Evolutionary conservation across 2,113 vertebrate genomes (phyloP).

Genomic region (Gallinago paraguaiae): DNA sequence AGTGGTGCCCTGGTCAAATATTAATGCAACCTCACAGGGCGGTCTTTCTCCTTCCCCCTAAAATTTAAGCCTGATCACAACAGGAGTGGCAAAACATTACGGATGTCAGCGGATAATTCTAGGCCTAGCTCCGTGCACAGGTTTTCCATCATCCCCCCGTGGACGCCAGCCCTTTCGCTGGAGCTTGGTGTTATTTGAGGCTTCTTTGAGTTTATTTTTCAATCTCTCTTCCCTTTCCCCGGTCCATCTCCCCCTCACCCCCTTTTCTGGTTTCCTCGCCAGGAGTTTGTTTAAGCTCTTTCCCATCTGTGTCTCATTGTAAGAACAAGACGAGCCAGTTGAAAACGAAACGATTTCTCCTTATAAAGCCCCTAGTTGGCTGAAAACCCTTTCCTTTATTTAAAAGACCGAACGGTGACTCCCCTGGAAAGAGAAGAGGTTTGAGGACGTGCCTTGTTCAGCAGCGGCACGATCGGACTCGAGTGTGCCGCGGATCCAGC

Average conservation of each 20-base stretch:
- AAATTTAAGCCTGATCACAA: background rate
- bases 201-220: background rate
- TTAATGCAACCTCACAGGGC: too few relatives aligned
- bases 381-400: background rate
- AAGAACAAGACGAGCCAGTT: background rate
- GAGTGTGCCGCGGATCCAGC: background rate
- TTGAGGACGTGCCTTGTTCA: background rate
- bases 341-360: background rate
- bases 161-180: background rate
- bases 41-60: background rate
- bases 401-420: background rate
- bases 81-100: background rate
- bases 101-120: background rate
- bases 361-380: background rate
- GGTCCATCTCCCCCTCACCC: background rate
- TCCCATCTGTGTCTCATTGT: background rate
- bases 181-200: background rate
- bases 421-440: background rate
- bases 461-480: background rate
- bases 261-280: background rate
- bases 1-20: background rate
- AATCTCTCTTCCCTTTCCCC: background rate
- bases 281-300: background rate
- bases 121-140: background rate
- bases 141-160: background rate